These are phyloP conservation scores for Stylophora pistillata DNA, from an alignment of 64 coral and sea anemone species.

Conservation along the genomic window DNA sequence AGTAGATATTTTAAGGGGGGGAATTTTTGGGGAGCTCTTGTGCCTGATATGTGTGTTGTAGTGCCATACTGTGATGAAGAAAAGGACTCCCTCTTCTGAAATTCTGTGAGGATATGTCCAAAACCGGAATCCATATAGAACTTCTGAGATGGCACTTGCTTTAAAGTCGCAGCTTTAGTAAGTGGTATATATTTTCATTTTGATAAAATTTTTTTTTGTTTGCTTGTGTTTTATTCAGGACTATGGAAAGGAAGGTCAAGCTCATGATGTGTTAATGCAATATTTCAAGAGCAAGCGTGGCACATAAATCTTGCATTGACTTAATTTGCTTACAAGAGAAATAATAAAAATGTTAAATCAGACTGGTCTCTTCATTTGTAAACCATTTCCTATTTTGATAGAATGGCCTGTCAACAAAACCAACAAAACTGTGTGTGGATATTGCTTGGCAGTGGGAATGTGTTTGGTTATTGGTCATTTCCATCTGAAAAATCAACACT, in stretches of 20 bases:
- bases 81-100: conserved; percentile 92
- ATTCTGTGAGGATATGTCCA: conserved; percentile 74
- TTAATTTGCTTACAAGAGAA: not conserved
- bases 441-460: no score
- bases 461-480: no score
- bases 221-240: conserved; percentile 66
- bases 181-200: not conserved
- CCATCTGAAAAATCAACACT: no score
- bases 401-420: no score
- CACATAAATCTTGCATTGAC: conserved; percentile 35
- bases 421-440: no score
- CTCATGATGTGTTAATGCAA: conserved; percentile 93
- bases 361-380: not conserved
- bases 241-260: conserved; percentile 94
- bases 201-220: not conserved
- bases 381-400: no score
- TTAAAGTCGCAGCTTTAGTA: conserved; percentile 47
- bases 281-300: conserved; percentile 97
- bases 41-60: not conserved
- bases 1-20: no score
- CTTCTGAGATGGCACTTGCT: conserved; percentile 22
- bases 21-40: not conserved
- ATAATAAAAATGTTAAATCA: not conserved
- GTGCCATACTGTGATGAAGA: conserved; percentile 74
- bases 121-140: conserved; percentile 78